Percentiles rank a stretch among this genome's conserved stretches.
Conservation (phyloP, 1,140 invertebrate species). For the Nasonia longicornis region DNA sequence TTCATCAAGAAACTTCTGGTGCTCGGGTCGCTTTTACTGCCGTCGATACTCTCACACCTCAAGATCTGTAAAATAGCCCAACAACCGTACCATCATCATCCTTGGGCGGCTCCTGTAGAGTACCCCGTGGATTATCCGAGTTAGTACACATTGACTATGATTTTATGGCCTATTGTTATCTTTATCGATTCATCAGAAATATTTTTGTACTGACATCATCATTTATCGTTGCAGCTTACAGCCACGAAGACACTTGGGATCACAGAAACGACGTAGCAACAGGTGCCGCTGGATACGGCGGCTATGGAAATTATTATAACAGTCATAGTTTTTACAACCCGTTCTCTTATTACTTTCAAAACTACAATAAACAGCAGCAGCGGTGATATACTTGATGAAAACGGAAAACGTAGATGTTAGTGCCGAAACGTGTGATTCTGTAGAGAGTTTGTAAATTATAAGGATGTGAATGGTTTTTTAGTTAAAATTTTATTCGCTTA, state of each 20-base stretch:
- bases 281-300: neutral
- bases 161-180: neutral
- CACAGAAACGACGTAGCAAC: conserved; percentile 61
- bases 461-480: conserved; percentile 2
- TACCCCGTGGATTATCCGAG: conserved; percentile 63
- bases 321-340: conserved; percentile 34
- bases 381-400: conserved; percentile 13
- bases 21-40: conserved; percentile 73
- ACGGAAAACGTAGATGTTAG: neutral
- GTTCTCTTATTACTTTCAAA: conserved; percentile 40
- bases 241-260: conserved; percentile 62
- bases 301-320: conserved; percentile 26
- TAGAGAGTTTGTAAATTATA: conserved; percentile 27
- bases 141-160: conserved; percentile 35
- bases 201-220: conserved; percentile 7
- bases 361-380: conserved; percentile 29
- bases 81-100: conserved; percentile 54
- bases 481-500: conserved; percentile 10
- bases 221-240: conserved; percentile 57
- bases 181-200: neutral
- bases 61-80: conserved; percentile 74
- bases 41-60: conserved; percentile 73
- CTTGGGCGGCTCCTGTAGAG: conserved; percentile 61
- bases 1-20: conserved; percentile 79
- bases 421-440: neutral